These are phyloP conservation scores for Drosophila tanythrix DNA, from an alignment of 2,888 invertebrate genomes.

Conservation along the genomic window DNA sequence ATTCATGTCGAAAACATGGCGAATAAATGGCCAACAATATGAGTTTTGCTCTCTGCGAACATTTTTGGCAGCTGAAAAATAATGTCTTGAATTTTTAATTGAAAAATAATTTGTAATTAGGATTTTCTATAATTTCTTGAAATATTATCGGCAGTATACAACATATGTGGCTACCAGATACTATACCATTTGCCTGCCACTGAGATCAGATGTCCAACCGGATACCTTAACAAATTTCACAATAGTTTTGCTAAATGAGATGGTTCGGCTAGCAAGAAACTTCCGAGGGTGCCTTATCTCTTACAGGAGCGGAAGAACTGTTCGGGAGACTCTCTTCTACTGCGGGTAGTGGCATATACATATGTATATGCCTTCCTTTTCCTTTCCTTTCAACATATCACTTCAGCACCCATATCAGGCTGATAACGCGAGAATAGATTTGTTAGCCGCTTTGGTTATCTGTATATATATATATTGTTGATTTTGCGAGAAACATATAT, in stretches of 20 bases:
- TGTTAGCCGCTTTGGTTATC: neutral
- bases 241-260: neutral
- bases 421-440: neutral
- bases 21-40: neutral
- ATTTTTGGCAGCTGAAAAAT: neutral
- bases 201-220: neutral
- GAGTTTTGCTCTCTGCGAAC: neutral
- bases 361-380: neutral
- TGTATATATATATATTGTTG: neutral
- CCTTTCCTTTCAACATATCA: too few relatives aligned
- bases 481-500: neutral
- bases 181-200: neutral
- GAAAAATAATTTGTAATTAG: neutral
- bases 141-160: neutral
- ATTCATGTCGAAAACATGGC: neutral
- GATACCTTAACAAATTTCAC: neutral
- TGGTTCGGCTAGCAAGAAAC: neutral
- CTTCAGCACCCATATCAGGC: neutral
- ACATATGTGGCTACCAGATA: neutral
- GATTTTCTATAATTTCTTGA: neutral
- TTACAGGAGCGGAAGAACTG: neutral
- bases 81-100: neutral
- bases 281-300: neutral
- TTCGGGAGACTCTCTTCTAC: neutral
- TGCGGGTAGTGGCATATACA: too few relatives aligned